Evolutionary conservation across 2,797 vertebrate species (phyloP).

Genomic region (Clarias laeviceps): DNA sequence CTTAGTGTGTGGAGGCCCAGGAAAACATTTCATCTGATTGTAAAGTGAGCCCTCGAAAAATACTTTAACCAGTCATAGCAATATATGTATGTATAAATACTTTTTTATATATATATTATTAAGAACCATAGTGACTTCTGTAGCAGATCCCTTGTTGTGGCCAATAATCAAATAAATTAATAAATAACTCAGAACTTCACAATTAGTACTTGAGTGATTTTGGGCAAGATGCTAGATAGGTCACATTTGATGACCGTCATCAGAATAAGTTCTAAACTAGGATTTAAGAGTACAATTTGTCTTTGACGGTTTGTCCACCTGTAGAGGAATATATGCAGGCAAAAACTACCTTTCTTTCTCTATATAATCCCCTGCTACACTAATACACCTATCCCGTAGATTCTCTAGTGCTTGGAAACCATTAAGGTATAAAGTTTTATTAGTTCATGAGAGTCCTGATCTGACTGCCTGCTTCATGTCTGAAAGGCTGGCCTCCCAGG

Average conservation of each 20-base stretch:
- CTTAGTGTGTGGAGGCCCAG: not conserved
- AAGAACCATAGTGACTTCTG: not conserved
- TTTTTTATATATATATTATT: not conserved
- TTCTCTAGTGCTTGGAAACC: too few species aligned
- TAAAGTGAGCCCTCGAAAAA: not conserved
- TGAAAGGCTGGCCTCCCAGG: too few species aligned
- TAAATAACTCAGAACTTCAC: too few species aligned
- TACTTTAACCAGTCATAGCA: not conserved
- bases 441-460: too few species aligned
- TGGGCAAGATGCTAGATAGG: not conserved
- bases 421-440: too few species aligned
- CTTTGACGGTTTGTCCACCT: not conserved
- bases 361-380: too few species aligned
- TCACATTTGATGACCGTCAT: not conserved
- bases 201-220: not conserved
- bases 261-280: not conserved
- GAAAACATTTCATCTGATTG: not conserved
- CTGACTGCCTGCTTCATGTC: too few species aligned
- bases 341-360: too few species aligned
- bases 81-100: not conserved
- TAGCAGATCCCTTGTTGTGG: not conserved
- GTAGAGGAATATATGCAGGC: not conserved
- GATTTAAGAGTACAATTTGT: not conserved
- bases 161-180: not conserved
- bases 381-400: too few species aligned